A percentile compares a stretch with the other conserved stretches of the same genome.
phyloP scores from a whole-genome alignment of 2,113 vertebrate species.

The Sporophila hypoxantha region DNA sequence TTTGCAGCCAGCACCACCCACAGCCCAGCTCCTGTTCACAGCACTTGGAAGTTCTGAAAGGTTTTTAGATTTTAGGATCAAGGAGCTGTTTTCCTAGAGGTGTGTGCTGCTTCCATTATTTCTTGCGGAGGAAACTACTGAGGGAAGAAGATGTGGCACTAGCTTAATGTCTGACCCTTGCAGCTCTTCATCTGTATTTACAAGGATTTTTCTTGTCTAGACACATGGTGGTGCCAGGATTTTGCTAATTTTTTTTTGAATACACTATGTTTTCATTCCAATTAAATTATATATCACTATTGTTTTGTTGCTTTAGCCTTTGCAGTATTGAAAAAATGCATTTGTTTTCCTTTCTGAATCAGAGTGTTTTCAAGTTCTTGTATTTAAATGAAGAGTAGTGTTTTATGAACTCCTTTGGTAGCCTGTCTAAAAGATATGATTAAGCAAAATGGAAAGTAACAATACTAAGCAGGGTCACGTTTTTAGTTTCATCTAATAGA shows the following conservation, averaged over 20 bases:
- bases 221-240: background rate
- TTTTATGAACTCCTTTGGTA: background rate
- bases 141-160: background rate
- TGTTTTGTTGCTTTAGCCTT: background rate
- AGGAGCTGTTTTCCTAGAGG: background rate
- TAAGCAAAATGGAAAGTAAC: background rate
- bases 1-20: background rate
- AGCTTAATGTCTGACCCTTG: background rate
- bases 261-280: background rate
- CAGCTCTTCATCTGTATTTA: background rate
- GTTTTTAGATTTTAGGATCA: background rate
- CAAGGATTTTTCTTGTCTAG: background rate
- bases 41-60: background rate
- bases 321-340: background rate
- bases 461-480: background rate
- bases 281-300: background rate
- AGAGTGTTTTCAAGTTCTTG: background rate
- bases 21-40: fast-evolving
- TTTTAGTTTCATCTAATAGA: background rate
- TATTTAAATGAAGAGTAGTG: background rate
- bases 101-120: background rate
- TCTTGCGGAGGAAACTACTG: background rate
- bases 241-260: background rate
- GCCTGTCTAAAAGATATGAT: background rate
- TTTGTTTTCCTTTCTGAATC: background rate